These are phyloP conservation scores for Drosophila tanythrix DNA, from an alignment of 2,888 invertebrate genomes.

Conservation along the genomic window DNA sequence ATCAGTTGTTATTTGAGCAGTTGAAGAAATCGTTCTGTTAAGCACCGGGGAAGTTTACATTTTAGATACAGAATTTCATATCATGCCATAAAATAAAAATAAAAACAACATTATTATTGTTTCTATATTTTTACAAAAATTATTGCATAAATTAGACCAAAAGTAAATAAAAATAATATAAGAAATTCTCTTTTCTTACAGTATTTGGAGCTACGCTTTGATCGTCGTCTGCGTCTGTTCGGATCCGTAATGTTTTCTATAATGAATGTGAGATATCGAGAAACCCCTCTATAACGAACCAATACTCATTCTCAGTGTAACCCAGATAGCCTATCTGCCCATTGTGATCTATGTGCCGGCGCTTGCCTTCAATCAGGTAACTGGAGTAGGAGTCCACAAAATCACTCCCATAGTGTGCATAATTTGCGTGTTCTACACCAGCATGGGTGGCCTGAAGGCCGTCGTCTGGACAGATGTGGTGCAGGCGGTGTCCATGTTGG, in stretches of 20 bases:
- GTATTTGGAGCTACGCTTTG: slow-evolving; percentile 91
- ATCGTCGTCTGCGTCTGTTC: slow-evolving; percentile 89
- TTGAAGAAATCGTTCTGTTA: no score
- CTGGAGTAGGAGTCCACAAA: slow-evolving; percentile 92
- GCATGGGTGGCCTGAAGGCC: slow-evolving; percentile 92
- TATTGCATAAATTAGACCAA: background rate
- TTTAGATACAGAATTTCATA: no score
- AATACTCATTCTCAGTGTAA: slow-evolving; percentile 27
- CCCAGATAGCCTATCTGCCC: slow-evolving; percentile 91
- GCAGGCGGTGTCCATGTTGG: slow-evolving; percentile 91
- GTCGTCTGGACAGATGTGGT: slow-evolving; percentile 92
- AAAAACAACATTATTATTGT: background rate
- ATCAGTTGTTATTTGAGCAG: no score
- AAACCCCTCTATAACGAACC: background rate
- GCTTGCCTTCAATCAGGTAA: slow-evolving; percentile 93
- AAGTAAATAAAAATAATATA: no score
- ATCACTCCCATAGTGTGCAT: slow-evolving; percentile 93
- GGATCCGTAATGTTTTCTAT: slow-evolving; percentile 91
- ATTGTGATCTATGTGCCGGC: slow-evolving; percentile 93
- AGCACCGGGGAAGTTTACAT: no score
- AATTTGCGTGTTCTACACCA: slow-evolving; percentile 95
- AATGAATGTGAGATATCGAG: slow-evolving; percentile 87
- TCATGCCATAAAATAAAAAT: no score
- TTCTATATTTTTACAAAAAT: background rate
- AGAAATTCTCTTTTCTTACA: slow-evolving; percentile 83